These are phyloP conservation scores for Notiomystis cincta DNA, from an alignment of 2,113 vertebrate genomes.

Conservation along the genomic window DNA sequence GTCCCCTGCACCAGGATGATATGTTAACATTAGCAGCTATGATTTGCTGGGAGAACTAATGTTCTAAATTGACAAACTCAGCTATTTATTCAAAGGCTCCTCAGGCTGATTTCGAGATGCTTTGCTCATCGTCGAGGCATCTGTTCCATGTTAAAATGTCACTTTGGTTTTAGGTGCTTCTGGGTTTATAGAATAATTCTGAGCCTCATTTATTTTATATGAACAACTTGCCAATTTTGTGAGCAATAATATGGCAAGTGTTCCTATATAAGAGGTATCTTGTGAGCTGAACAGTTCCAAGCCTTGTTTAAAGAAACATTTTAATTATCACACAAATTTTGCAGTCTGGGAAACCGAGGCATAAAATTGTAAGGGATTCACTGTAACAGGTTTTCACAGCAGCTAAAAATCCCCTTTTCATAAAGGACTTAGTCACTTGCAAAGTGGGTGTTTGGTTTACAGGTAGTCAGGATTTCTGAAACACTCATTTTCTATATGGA, in stretches of 20 bases:
- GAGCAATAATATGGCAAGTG: not conserved
- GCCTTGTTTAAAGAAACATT: not conserved
- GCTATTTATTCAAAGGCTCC: conserved; percentile 9
- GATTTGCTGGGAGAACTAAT: conserved; percentile 41
- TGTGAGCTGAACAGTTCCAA: not conserved
- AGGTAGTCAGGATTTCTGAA: not conserved
- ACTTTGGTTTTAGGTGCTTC: not conserved
- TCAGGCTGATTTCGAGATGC: conserved; percentile 12
- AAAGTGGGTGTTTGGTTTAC: not conserved
- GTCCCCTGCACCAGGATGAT: not conserved
- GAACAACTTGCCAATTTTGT: conserved; percentile 24
- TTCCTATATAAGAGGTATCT: not conserved
- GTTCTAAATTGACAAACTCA: conserved; percentile 36
- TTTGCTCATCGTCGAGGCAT: not conserved
- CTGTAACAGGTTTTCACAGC: not conserved
- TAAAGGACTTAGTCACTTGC: not conserved
- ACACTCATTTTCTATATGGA: fast-evolving
- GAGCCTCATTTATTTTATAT: conserved; percentile 40
- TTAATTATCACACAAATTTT: not conserved
- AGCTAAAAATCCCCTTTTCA: not conserved
- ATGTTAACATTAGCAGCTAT: conserved; percentile 31
- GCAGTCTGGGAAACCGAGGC: not conserved
- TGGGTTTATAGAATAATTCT: conserved; percentile 21
- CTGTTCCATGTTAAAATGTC: conserved; percentile 3
- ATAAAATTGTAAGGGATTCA: not conserved